phyloP scores from a whole-genome alignment of 2,113 vertebrate genomes.

The Galbula dea region DNA sequence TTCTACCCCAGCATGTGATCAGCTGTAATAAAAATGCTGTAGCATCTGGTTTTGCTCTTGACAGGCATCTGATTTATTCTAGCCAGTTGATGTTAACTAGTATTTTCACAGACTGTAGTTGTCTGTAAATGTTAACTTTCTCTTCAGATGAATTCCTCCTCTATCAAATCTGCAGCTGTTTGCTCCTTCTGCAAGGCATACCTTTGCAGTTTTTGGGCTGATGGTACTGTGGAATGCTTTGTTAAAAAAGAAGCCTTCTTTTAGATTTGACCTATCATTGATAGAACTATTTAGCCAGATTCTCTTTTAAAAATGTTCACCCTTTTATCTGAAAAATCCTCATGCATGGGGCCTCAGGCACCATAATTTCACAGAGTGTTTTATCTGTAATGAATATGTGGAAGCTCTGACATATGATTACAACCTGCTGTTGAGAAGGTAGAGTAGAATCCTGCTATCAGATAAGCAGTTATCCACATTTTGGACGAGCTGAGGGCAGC shows the following conservation, averaged over 20 bases:
- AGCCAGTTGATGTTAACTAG: not conserved
- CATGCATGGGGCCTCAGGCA: not conserved
- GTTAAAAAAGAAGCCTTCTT: not conserved
- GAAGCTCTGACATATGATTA: not conserved
- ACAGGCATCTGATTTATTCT: not conserved
- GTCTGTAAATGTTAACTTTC: not conserved
- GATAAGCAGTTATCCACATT: not conserved
- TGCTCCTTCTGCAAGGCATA: not conserved
- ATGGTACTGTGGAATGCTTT: not conserved
- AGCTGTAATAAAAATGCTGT: not conserved
- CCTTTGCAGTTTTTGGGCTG: not conserved
- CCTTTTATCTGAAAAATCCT: not conserved
- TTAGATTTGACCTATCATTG: not conserved
- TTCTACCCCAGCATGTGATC: not conserved
- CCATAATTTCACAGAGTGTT: not conserved
- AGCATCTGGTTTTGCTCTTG: not conserved
- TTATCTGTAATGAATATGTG: not conserved
- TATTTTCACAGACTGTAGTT: not conserved
- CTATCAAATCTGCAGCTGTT: accelerated
- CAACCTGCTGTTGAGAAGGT: not conserved
- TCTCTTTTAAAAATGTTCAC: not conserved
- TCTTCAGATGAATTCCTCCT: not conserved
- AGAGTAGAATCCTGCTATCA: not conserved
- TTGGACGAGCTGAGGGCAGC: not conserved
- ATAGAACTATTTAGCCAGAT: not conserved